A percentile compares a stretch with the other conserved stretches of the same genome.
These are phyloP conservation scores for Hipparchia semele DNA, from an alignment of 2,888 invertebrate species.

Conservation along the genomic window DNA sequence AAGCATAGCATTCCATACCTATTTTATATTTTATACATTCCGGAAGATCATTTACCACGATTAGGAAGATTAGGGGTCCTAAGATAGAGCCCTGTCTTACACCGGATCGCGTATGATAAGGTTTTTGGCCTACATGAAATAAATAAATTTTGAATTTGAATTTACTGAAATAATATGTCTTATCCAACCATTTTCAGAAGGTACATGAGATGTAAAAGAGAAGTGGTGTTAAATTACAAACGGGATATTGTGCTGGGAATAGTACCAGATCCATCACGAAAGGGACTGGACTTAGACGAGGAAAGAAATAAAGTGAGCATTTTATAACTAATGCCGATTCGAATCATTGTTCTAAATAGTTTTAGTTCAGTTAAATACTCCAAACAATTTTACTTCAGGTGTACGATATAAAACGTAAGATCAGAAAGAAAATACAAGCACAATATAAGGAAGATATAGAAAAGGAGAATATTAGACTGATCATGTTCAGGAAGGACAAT, in stretches of 20 bases:
- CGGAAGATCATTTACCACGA: neutral
- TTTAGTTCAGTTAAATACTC: neutral
- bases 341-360: neutral
- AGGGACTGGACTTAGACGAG: neutral
- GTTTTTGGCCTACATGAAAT: no score
- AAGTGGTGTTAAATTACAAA: neutral
- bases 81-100: slow-evolving; percentile 1
- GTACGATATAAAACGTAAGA: slow-evolving; percentile 3
- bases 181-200: neutral
- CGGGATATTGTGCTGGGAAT: slow-evolving; percentile 7
- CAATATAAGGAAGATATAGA: slow-evolving; percentile 5
- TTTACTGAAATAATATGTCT: neutral
- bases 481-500: slow-evolving; percentile 47
- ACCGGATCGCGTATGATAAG: neutral
- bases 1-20: neutral
- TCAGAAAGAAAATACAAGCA: neutral
- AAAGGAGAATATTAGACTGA: slow-evolving; percentile 44
- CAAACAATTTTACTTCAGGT: neutral
- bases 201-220: slow-evolving; percentile 4
- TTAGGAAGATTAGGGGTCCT: neutral
- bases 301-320: slow-evolving; percentile 5
- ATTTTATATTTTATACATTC: no score
- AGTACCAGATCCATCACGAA: neutral
- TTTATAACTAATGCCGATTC: neutral
- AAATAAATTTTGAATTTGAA: neutral